Evolutionary conservation across 2,113 vertebrate genomes (phyloP), one percentile per base, ranked within the genome.

Genomic region (Megatriorchis doriae): DNA sequence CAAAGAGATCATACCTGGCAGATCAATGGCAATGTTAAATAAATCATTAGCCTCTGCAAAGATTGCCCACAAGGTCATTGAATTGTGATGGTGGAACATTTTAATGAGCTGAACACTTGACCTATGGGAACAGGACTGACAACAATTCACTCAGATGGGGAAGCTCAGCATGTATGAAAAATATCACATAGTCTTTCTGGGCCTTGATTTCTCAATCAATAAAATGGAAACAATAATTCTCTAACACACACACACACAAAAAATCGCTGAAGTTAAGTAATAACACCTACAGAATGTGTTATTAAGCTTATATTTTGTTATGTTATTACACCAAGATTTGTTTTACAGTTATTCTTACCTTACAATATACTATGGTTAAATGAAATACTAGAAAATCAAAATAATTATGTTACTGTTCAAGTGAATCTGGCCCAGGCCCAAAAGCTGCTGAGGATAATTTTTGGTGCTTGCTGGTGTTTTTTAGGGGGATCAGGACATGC

Each of bases 1-100:
- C 78, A 86, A 90, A 93, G 86, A 91, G 53, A 94, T 91, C 91
- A 82, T 95, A 96, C 95, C 89, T 95, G 78, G 81, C 62, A 91
- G 84, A 96, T 97, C 93, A 96, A 91, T 95, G 74, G 32, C 4
- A 1, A 62, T 88, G 96, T 87, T 95, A 95, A 95, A 77, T 94
- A 95, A 97, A 86, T 95, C 59, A 89, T 96, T 96, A 97, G 36
- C 91, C 73, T 95, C 36, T 89, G 62, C 58, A 96, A 85, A 94
- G 48, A 91, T 90, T 95, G 78, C 45, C 48, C 62, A 85, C 32
- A 42, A 87, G 93, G 92, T 97, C 77, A 50, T 7, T 65, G 86
- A 90, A 77, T 95, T 95, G 86, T 66, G 61, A 9, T 84, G 53
- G 80, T 84, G 73, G 81, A 95, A 96, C 66, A 85, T 93, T 96